Conservation (phyloP, 1,140 invertebrate species). For the Papilio polytes region DNA sequence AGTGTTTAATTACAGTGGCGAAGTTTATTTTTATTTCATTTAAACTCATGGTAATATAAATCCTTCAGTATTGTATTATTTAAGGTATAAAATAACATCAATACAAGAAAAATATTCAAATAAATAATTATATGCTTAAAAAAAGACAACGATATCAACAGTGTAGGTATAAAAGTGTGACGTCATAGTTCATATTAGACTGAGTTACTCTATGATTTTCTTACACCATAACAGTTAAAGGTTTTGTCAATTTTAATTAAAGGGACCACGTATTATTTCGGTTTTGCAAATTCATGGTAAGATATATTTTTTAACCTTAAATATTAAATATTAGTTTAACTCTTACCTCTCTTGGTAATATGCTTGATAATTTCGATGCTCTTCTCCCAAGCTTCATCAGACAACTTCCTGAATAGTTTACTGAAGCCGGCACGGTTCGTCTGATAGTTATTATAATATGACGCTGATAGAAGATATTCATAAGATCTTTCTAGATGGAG, state of each 20-base stretch:
- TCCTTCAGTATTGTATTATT: no score
- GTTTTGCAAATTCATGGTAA: no score
- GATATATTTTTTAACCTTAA: no score
- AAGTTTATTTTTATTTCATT: no score
- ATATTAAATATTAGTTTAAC: conserved; percentile 35
- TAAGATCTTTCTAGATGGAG: conserved; percentile 88
- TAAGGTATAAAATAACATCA: no score
- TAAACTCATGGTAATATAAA: no score
- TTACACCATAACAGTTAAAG: background rate
- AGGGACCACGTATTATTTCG: no score
- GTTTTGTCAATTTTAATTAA: background rate
- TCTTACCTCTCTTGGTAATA: conserved; percentile 89
- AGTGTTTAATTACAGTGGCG: background rate
- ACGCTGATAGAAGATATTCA: conserved; percentile 89
- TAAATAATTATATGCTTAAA: background rate
- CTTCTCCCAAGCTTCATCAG: conserved; percentile 90
- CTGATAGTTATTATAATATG: conserved; percentile 91
- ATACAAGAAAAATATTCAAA: no score
- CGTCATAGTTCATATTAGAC: no score
- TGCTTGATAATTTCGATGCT: conserved; percentile 90
- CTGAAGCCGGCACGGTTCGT: conserved; percentile 90
- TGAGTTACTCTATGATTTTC: no score
- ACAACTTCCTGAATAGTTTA: conserved; percentile 89
- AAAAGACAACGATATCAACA: background rate
- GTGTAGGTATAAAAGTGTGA: no score